Evolutionary conservation across 2,797 vertebrate species (phyloP), one percentile per base, ranked within the genome.

Genomic region (Scolopax bukidnonensis): DNA sequence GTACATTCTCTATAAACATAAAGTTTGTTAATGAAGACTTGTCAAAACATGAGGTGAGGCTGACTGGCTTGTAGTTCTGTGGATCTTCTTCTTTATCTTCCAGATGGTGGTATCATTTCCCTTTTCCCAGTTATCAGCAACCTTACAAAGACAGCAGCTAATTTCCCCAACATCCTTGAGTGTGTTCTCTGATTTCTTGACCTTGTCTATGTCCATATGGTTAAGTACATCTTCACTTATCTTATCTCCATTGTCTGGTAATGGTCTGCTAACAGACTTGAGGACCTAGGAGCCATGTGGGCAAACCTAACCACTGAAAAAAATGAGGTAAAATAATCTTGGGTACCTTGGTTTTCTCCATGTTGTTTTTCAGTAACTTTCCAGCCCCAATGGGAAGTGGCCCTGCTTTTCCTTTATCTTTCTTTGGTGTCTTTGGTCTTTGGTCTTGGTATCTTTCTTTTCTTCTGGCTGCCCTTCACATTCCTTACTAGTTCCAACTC

Each of bases 91-190:
- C 7, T 2, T 2, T 8, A 8, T 41, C 30, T 43, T 89, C 16
- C 70, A 51, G 27, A 54, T 8, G 4, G 8, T 50, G 17, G 1
- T n/a, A 65, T 59, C 2, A 3, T 85, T 85, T 77, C 21, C 4
- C 5, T 74, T 77, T 87, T 74, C 28, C 15, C n/a, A 63, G 30
- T 36, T 74, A 60, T 56, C 57, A 71, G 16, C 41, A 87, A 41
- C 9, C 12, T 91, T 45, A 54, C 7, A 63, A 81, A 63, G 18
- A 51, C 7, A 65, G 48, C 12, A 54, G 19, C 4, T 41, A 74
- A 47, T 3, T 67, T 7, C 12, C 7, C 8, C 11, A 15, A 10
- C 9, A 69, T 6, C 8, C 4, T 25, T 50, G 12, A 2, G 1
- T 18, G 12, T 10, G 38, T 84, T 56, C 10, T 45, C 53, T 47